Base-by-base conservation (phyloP, 2,113 vertebrate genomes). In the Nipponia nippon region DNA sequence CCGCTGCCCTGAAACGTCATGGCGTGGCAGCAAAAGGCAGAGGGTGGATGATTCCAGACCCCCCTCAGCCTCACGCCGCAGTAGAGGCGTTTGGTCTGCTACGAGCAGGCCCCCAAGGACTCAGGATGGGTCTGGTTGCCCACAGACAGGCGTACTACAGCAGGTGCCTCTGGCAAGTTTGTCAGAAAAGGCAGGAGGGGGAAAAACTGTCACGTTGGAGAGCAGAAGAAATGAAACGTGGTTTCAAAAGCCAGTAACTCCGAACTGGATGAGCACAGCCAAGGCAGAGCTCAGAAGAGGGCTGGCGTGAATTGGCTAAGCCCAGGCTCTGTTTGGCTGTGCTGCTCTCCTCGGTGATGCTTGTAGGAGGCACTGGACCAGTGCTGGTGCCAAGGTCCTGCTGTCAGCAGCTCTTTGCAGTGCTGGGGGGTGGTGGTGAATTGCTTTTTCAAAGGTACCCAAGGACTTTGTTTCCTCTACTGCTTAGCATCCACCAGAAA, bases 241-340 rank as follows among this genome's bases (percentile, higher is more conserved):
- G 4, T 72, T 79, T 76, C 44, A 19, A 36, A 77, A 66, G 58
- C n/a, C 20, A 30, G 29, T 67, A 86, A n/a, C 59, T 55, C 38
- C 44, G 67, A 84, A 42, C 9, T 53, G 62, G 42, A 29, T 50
- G 30, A 73, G 46, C 29, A 7, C 21, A 72, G n/a, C 16, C 19
- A 27, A 79, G 36, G 40, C 61, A 83, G 71, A 89, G 63, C 42
- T 83, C 50, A 26, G 72, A 86, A 61, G 17, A 62, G 23, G 27
- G 32, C 55, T 83, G 46, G 21, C 4, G 4, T 18, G n/a, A 83
- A 23, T 29, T 0, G 0, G 1, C 30, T 42, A 38, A 87, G 25
- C 12, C 52, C 36, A 76, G 36, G 21, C 52, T 59, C 20, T 25
- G 11, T 62, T 61, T 63, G 70, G 23, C 38, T 16, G 26, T 47